Base-by-base conservation (phyloP, 2,113 vertebrate species). In the Climacteris rufus region DNA sequence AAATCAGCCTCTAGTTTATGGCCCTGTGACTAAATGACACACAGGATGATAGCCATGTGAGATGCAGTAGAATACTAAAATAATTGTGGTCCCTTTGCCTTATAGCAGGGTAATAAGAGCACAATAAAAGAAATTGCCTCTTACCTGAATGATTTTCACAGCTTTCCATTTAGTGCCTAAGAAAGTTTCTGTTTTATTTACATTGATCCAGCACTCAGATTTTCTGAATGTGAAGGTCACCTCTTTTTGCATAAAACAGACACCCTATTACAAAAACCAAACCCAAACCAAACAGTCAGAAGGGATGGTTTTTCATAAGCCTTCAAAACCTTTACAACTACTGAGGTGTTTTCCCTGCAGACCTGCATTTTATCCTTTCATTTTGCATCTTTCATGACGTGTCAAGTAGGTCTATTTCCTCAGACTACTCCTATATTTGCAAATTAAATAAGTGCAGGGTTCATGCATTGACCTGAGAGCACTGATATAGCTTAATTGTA, bases 31-130 rank as follows among this genome's bases (percentile, higher is more conserved):
- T 83, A 85, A 90, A 94, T 39, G 75, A 49, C 76, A 83, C 18
- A 44, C 47, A 53, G 52, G 35, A 78, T 66, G 76, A 84, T 68
- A 56, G n/a, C 56, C 59, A 7, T 59, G 81, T 90, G 83, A 79
- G 31, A 65, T n/a, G 44, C 22, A 74, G 52, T 40, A 87, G 91
- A 94, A 90, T 91, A 84, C 77, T 89, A 82, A 91, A 87, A 83
- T 92, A 81, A 75, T 60, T 0, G 0, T 44, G 10, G n/a, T 52
- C 27, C 7, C 35, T 81, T 90, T 78, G 56, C 52, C 59, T 35
- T 56, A 54, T 25, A 65, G 35, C 28, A 66, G 49, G 61, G 20
- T 44, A 87, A 92, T 88, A 88, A 88, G 77, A 83, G 13, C 45
- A 75, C 23, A 75, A 30, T 77, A 95, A 92, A 4, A 30, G 35